phyloP scores from a whole-genome alignment of 2,888 invertebrate genomes.

The Drosophila recens region DNA sequence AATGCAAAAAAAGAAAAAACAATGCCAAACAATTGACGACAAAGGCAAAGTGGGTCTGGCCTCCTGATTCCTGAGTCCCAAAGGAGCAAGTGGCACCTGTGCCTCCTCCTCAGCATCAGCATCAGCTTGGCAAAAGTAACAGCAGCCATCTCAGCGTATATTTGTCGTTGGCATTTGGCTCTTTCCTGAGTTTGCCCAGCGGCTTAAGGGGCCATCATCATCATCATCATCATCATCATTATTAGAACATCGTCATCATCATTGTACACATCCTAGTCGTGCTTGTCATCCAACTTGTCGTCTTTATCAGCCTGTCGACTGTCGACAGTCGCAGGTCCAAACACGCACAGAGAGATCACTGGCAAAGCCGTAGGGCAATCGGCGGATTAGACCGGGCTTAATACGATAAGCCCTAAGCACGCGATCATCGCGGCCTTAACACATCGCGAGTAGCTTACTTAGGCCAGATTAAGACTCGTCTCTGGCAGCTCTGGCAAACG shows the following conservation, averaged over 20 bases:
- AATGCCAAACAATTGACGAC: slow-evolving; percentile 68
- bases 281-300: slow-evolving; percentile 25
- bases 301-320: slow-evolving; percentile 37
- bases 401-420: slow-evolving; percentile 56
- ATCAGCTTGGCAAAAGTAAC: not conserved
- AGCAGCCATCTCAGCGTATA: slow-evolving; percentile 43
- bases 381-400: slow-evolving; percentile 48
- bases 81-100: slow-evolving; percentile 51
- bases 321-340: slow-evolving; percentile 42
- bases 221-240: slow-evolving; percentile 14
- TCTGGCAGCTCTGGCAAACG: slow-evolving; percentile 6
- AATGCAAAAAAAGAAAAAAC: slow-evolving; percentile 40
- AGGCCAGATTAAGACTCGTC: slow-evolving; percentile 32
- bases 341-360: slow-evolving; percentile 41
- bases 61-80: not conserved
- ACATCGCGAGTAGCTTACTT: slow-evolving; percentile 28
- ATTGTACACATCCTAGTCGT: slow-evolving; percentile 9
- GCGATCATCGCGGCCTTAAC: slow-evolving; percentile 51
- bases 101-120: not conserved
- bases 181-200: slow-evolving; percentile 53
- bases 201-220: slow-evolving; percentile 46
- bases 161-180: slow-evolving; percentile 70
- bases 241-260: not conserved
- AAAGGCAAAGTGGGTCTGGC: slow-evolving; percentile 36
- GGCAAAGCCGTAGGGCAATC: slow-evolving; percentile 29